A percentile compares a stretch with the other conserved stretches of the same genome.
Evolutionary conservation across 2,113 vertebrate species (phyloP).

Genomic region (Odocoileus hemionus): DNA sequence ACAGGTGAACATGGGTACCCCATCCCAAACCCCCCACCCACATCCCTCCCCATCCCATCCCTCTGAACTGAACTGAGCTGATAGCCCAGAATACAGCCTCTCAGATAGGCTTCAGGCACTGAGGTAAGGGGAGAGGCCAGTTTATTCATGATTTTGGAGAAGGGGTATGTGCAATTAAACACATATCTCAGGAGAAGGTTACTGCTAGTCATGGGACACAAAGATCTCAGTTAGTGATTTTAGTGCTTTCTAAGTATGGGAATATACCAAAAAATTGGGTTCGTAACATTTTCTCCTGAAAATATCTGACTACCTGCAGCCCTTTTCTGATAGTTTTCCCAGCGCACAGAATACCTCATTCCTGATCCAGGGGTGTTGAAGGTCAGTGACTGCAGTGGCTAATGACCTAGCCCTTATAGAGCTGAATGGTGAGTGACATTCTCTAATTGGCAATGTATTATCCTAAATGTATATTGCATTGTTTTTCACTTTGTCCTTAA

Average conservation of each 20-base stretch:
- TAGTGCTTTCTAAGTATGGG: neutral
- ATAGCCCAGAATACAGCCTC: neutral
- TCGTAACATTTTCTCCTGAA: neutral
- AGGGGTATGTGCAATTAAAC: neutral
- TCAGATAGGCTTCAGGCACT: neutral
- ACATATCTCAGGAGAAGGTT: neutral
- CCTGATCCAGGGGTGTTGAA: neutral
- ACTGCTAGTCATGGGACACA: neutral
- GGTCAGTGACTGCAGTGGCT: neutral
- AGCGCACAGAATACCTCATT: neutral
- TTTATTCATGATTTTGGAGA: neutral
- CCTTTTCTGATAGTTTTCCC: neutral
- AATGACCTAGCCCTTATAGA: neutral
- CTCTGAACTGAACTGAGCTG: too few relatives aligned
- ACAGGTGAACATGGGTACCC: too few relatives aligned
- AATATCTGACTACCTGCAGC: neutral
- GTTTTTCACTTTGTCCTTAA: neutral
- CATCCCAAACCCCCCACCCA: too few relatives aligned
- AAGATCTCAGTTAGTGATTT: neutral
- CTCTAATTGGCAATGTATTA: neutral
- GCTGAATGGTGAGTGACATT: neutral
- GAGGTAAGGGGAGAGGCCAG: neutral
- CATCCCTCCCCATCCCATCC: too few relatives aligned
- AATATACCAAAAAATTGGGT: neutral
- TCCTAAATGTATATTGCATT: neutral